A percentile compares a stretch with the other conserved stretches of the same genome.
These are phyloP conservation scores for Melanotaenia trifasciata DNA, from an alignment of 2,797 vertebrate species.

Conservation along the genomic window DNA sequence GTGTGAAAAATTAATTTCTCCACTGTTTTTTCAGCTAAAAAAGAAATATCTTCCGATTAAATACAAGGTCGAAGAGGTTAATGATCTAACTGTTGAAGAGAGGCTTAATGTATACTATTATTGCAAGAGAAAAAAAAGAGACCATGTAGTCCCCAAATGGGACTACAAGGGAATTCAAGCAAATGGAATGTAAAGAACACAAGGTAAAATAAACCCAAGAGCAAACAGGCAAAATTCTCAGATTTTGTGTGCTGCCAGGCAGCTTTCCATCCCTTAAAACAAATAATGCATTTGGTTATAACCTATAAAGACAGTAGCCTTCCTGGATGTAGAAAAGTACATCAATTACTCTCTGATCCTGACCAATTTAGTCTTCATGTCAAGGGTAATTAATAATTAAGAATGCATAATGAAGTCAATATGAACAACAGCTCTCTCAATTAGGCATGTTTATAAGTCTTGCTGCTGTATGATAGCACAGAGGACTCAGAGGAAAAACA, in stretches of 20 bases:
- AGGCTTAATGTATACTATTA: conserved; percentile 31
- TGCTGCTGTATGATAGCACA: neutral
- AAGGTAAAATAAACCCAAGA: neutral
- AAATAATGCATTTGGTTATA: neutral
- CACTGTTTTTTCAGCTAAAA: conserved; percentile 15
- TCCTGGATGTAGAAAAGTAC: neutral
- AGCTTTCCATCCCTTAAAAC: neutral
- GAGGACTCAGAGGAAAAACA: conserved; percentile 1
- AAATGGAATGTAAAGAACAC: neutral
- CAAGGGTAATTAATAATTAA: neutral
- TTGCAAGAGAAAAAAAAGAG: conserved; percentile 17
- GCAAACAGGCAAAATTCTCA: neutral
- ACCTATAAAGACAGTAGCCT: neutral
- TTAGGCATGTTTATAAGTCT: neutral
- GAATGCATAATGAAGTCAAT: conserved; percentile 6
- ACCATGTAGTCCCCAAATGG: neutral
- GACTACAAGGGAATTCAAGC: neutral
- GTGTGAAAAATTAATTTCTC: neutral
- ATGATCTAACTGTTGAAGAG: neutral
- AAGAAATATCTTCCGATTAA: conserved; percentile 13
- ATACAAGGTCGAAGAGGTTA: neutral
- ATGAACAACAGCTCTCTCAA: conserved; percentile 3
- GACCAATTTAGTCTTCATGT: conserved; percentile 5
- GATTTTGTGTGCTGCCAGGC: neutral
- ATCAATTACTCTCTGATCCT: neutral